These are phyloP conservation scores for Tapirus indicus DNA, from an alignment of 2,797 vertebrate genomes.

Conservation along the genomic window DNA sequence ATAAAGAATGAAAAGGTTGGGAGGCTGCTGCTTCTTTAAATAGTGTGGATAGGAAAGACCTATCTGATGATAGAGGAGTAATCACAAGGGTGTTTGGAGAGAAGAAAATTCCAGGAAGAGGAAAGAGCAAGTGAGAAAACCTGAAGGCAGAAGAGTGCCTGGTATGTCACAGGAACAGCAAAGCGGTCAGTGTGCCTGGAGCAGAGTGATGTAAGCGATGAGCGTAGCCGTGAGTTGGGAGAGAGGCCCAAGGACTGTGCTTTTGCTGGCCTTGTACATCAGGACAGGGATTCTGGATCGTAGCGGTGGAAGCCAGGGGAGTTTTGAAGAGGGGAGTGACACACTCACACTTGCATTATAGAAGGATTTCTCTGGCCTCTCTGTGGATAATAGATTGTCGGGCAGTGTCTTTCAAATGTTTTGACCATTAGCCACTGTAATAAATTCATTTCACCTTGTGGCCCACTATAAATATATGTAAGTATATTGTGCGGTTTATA, in stretches of 20 bases:
- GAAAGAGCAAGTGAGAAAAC: neutral
- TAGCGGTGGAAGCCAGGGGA: neutral
- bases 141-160: neutral
- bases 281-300: neutral
- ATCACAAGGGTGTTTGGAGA: accelerated
- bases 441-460: neutral
- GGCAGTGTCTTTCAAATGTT: neutral
- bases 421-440: neutral
- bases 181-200: neutral
- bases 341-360: neutral
- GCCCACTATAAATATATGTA: neutral
- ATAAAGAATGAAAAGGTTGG: neutral
- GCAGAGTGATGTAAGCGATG: neutral
- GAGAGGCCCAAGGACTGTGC: too few species aligned
- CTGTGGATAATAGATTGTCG: neutral
- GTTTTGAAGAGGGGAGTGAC: neutral
- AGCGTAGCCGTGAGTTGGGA: neutral
- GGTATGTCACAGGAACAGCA: neutral
- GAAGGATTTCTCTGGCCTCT: neutral
- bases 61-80: neutral
- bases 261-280: too few species aligned
- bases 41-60: neutral
- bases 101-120: neutral
- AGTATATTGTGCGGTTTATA: neutral
- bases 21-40: neutral